phyloP scores from a whole-genome alignment of 23 tunicate genomes.

The Botrylloides violaceus region DNA sequence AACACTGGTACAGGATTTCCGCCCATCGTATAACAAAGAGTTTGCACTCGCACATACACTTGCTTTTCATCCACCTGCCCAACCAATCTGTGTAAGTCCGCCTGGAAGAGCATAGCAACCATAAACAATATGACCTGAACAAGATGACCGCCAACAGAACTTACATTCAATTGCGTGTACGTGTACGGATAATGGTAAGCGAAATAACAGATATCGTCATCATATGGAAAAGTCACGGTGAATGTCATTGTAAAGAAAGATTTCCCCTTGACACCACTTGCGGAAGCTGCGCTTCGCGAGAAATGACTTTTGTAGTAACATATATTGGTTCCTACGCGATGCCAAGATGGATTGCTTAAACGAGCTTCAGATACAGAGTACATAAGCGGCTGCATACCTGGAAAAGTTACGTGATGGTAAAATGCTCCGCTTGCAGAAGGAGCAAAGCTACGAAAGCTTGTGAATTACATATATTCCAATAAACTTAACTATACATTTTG shows the following conservation, averaged over 20 bases:
- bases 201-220: conserved; percentile 63
- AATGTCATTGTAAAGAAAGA: conserved; percentile 73
- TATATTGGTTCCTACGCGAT: conserved; percentile 57
- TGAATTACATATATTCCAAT: no score
- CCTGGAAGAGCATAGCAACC: conserved; percentile 12
- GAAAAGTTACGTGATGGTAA: no score
- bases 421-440: no score
- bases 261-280: conserved; percentile 47
- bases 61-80: conserved; percentile 32
- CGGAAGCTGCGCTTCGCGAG: conserved; percentile 35
- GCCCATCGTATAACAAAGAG: conserved; percentile 73
- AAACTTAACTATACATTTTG: no score
- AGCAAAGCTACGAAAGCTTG: no score
- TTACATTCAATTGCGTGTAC: conserved; percentile 74
- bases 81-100: conserved; percentile 45
- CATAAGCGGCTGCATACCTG: conserved; percentile 99
- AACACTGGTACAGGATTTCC: conserved; percentile 86
- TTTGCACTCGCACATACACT: conserved; percentile 69
- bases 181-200: conserved; percentile 99
- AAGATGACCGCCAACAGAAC: not conserved
- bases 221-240: conserved; percentile 67
- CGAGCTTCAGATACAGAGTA: conserved; percentile 78
- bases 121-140: not conserved
- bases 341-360: conserved; percentile 78
- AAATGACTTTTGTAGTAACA: conserved; percentile 92